phyloP scores from a whole-genome alignment of 2,113 vertebrate genomes.

The Forbesichthys papilliferus region DNA sequence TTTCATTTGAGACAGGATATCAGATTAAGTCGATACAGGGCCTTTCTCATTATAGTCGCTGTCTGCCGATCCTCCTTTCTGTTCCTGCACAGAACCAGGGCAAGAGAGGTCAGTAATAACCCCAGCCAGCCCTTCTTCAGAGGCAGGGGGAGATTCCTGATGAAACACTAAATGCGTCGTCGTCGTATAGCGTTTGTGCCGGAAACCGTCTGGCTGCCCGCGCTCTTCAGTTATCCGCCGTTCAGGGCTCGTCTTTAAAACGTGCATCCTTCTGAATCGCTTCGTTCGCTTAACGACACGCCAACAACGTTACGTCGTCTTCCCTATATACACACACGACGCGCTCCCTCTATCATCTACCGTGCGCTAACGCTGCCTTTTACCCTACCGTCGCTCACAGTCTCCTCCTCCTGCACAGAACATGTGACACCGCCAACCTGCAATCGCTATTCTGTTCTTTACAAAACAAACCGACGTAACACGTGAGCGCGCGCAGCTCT shows the following conservation, averaged over 20 bases:
- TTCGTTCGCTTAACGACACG: no score
- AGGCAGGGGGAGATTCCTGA: conserved; percentile 32
- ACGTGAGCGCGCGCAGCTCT: conserved; percentile 45
- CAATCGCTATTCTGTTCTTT: conserved; percentile 50
- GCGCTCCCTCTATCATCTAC: conserved; percentile 19
- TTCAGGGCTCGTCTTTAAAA: conserved; percentile 11
- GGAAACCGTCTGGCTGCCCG: background rate
- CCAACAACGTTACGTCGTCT: conserved; percentile 1
- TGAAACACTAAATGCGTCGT: conserved; percentile 17
- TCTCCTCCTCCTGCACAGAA: conserved; percentile 21
- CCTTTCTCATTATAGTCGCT: conserved; percentile 41
- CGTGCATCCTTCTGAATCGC: no score
- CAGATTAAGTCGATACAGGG: conserved; percentile 40
- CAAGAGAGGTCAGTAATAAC: conserved; percentile 36
- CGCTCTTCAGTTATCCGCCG: conserved; percentile 35
- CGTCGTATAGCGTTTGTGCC: conserved; percentile 19
- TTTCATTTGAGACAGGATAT: conserved; percentile 66
- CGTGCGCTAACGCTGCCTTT: conserved; percentile 19
- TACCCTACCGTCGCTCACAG: conserved; percentile 26
- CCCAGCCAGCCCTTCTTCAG: conserved; percentile 26
- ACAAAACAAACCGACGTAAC: conserved; percentile 44
- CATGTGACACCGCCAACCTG: conserved; percentile 40
- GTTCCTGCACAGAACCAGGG: conserved; percentile 25
- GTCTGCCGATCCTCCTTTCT: conserved; percentile 34
- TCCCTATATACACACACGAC: background rate